These are phyloP conservation scores for Malthinus flaveolus DNA, from an alignment of 2,888 invertebrate genomes.

Conservation along the genomic window DNA sequence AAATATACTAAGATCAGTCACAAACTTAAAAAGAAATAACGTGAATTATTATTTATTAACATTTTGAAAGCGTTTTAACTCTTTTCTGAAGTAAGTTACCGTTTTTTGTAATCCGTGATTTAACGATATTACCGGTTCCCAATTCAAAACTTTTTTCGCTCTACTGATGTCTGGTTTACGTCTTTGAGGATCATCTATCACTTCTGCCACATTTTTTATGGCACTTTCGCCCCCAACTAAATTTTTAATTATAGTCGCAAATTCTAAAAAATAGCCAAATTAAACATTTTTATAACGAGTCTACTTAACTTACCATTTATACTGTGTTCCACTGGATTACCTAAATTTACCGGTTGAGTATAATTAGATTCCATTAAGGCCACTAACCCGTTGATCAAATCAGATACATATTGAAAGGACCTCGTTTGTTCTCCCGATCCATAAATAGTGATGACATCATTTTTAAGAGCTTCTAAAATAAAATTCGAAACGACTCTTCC, in stretches of 20 bases:
- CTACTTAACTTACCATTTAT: slow-evolving; percentile 72
- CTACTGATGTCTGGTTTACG: slow-evolving; percentile 91
- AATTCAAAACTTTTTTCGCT: slow-evolving; percentile 81
- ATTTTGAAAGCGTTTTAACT: slow-evolving; percentile 69
- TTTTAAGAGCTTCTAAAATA: slow-evolving; percentile 93
- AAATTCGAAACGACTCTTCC: slow-evolving; percentile 99
- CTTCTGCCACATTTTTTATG: slow-evolving; percentile 80
- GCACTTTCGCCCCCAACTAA: slow-evolving; percentile 84
- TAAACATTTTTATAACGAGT: neutral
- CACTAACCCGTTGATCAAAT: slow-evolving; percentile 93
- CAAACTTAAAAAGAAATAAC: neutral
- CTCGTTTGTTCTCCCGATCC: slow-evolving; percentile 89
- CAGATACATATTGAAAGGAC: slow-evolving; percentile 97
- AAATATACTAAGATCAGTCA: too few species aligned
- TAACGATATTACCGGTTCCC: slow-evolving; percentile 90
- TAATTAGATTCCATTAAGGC: slow-evolving; percentile 93
- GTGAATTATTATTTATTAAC: slow-evolving; percentile 40
- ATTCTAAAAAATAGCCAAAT: slow-evolving; percentile 62
- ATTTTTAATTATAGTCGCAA: slow-evolving; percentile 82
- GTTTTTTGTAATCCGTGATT: slow-evolving; percentile 88
- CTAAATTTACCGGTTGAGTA: slow-evolving; percentile 90
- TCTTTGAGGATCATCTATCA: slow-evolving; percentile 95
- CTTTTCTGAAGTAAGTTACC: slow-evolving; percentile 91
- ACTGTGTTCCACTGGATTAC: slow-evolving; percentile 97
- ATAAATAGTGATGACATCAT: slow-evolving; percentile 91